Evolutionary conservation across 2,888 invertebrate species (phyloP).

Genomic region (Ganaspis brasiliensis): DNA sequence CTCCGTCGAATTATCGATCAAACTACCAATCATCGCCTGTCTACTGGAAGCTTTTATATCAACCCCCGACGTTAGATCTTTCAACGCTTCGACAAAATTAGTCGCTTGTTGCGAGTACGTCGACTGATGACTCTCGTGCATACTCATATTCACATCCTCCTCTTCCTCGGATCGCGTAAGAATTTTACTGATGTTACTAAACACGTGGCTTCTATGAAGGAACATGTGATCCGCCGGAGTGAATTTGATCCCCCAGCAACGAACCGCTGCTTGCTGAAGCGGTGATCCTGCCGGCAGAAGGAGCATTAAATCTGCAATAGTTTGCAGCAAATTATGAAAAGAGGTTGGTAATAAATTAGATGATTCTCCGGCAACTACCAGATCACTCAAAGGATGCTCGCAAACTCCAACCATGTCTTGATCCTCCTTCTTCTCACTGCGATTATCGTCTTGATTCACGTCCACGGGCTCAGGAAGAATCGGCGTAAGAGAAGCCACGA

Average conservation of each 20-base stretch:
- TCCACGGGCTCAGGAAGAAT: slow-evolving; percentile 78
- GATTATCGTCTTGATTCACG: slow-evolving; percentile 82
- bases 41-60: slow-evolving; percentile 96
- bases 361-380: slow-evolving; percentile 88
- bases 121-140: slow-evolving; percentile 84
- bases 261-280: slow-evolving; percentile 93
- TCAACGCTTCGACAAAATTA: slow-evolving; percentile 85
- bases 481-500: slow-evolving; percentile 91
- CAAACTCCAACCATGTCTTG: slow-evolving; percentile 83
- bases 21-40: slow-evolving; percentile 95
- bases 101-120: slow-evolving; percentile 77
- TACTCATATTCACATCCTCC: slow-evolving; percentile 83
- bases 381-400: slow-evolving; percentile 91
- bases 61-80: slow-evolving; percentile 88
- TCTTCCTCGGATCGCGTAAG: slow-evolving; percentile 95
- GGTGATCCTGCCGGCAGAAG: slow-evolving; percentile 91
- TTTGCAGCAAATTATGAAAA: slow-evolving; percentile 93
- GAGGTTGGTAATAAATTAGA: slow-evolving; percentile 87
- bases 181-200: slow-evolving; percentile 97
- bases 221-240: slow-evolving; percentile 94
- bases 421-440: slow-evolving; percentile 79
- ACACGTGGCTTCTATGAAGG: slow-evolving; percentile 94
- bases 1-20: slow-evolving; percentile 97
- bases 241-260: slow-evolving; percentile 96
- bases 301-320: slow-evolving; percentile 95